These are phyloP conservation scores for Poecile atricapillus DNA, from an alignment of 2,113 vertebrate species.

Conservation along the genomic window DNA sequence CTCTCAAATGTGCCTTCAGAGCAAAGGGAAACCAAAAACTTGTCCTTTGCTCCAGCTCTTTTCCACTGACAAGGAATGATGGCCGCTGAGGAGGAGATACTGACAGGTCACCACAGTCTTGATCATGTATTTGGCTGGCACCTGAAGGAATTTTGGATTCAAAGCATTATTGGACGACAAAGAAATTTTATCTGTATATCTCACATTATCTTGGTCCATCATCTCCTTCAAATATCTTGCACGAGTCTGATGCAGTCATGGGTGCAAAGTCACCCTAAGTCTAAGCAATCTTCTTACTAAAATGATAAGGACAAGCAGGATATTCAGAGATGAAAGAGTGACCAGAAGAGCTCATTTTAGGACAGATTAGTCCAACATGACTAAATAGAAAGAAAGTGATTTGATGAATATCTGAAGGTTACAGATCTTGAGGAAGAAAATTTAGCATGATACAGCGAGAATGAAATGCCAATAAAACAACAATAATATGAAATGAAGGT, in stretches of 20 bases:
- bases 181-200: neutral
- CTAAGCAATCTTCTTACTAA: neutral
- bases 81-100: neutral
- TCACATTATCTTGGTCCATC: neutral
- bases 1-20: neutral
- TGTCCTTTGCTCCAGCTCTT: neutral
- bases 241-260: neutral
- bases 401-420: neutral
- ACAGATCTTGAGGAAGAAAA: neutral
- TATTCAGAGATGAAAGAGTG: neutral
- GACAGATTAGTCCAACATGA: neutral
- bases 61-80: neutral
- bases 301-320: neutral
- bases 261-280: neutral
- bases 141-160: neutral
- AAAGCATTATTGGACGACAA: neutral
- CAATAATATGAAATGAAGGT: neutral
- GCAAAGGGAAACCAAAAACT: neutral
- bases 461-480: neutral
- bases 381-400: neutral
- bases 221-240: neutral
- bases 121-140: neutral
- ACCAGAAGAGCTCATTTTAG: neutral
- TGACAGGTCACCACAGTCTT: neutral
- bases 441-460: neutral